phyloP scores from a whole-genome alignment of 2,888 invertebrate genomes.

The Chesias legatella region DNA sequence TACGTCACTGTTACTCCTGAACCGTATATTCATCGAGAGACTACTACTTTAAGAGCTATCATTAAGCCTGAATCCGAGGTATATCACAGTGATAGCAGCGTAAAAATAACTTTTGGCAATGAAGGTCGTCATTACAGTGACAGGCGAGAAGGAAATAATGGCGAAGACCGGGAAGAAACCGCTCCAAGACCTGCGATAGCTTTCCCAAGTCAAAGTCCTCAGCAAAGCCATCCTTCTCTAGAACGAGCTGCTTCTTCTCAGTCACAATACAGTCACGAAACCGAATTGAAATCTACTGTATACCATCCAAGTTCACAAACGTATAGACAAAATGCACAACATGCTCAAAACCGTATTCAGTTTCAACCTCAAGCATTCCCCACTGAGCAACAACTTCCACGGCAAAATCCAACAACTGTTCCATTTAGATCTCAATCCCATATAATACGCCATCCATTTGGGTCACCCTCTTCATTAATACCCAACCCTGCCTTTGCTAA shows the following conservation, averaged over 20 bases:
- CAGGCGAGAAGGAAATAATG: slow-evolving; percentile 54
- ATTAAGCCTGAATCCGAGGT: slow-evolving; percentile 93
- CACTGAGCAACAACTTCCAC: slow-evolving; percentile 67
- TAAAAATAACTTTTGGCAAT: slow-evolving; percentile 90
- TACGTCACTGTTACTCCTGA: slow-evolving; percentile 79
- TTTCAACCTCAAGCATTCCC: slow-evolving; percentile 65
- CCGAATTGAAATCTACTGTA: slow-evolving; percentile 41
- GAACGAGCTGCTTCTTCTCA: slow-evolving; percentile 55
- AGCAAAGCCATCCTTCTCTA: slow-evolving; percentile 41
- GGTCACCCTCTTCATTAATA: slow-evolving; percentile 48
- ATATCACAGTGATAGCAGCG: slow-evolving; percentile 89
- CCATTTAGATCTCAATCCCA: slow-evolving; percentile 62
- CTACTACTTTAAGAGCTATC: slow-evolving; percentile 90
- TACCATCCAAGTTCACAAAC: slow-evolving; percentile 44
- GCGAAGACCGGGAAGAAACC: slow-evolving; percentile 81
- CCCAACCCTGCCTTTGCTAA: slow-evolving; percentile 53
- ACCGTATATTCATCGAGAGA: slow-evolving; percentile 80
- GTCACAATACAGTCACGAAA: slow-evolving; percentile 43
- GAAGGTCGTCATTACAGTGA: slow-evolving; percentile 76
- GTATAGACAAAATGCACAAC: slow-evolving; percentile 51
- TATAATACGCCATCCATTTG: slow-evolving; percentile 55
- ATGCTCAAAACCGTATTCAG: slow-evolving; percentile 71
- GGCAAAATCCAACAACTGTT: slow-evolving; percentile 61
- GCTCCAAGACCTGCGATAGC: slow-evolving; percentile 83
- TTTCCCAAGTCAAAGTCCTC: slow-evolving; percentile 60